Conservation (phyloP, 1,140 invertebrate species). For the Coboldia fuscipes region DNA sequence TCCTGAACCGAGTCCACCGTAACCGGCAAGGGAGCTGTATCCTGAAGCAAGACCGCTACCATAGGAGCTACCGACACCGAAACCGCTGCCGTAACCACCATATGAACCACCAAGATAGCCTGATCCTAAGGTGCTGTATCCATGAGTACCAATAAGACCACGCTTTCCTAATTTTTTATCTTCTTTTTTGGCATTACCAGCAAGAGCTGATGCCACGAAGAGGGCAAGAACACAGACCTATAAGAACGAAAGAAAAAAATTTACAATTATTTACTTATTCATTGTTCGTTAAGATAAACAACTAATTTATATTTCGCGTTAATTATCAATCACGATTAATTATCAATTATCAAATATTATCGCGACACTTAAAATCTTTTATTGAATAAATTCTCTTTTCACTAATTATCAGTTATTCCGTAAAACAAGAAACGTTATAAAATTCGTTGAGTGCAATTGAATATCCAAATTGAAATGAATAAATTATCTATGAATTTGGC, state of each 20-base stretch:
- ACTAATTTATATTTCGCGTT: neutral
- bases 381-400: too few species aligned
- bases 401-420: too few species aligned
- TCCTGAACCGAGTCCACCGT: too few species aligned
- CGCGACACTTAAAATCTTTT: too few species aligned
- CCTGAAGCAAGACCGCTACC: slow-evolving; percentile 10
- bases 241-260: slow-evolving; percentile 16
- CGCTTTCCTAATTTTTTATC: slow-evolving; percentile 30
- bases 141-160: slow-evolving; percentile 32
- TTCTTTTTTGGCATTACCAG: slow-evolving; percentile 35
- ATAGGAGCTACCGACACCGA: slow-evolving; percentile 12
- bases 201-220: slow-evolving; percentile 40
- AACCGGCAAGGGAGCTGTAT: slow-evolving; percentile 9
- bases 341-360: neutral
- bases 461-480: too few species aligned
- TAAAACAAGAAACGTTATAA: too few species aligned
- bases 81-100: slow-evolving; percentile 19
- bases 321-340: neutral
- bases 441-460: too few species aligned
- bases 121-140: slow-evolving; percentile 32
- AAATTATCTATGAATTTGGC: too few species aligned
- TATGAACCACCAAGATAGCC: slow-evolving; percentile 36
- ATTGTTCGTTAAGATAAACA: neutral
- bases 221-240: slow-evolving; percentile 47
- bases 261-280: slow-evolving; percentile 1